A percentile compares a stretch with the other conserved stretches of the same genome.
These are phyloP conservation scores for Potamilus streckersoni DNA, from an alignment of 1,140 invertebrate genomes.

Conservation along the genomic window DNA sequence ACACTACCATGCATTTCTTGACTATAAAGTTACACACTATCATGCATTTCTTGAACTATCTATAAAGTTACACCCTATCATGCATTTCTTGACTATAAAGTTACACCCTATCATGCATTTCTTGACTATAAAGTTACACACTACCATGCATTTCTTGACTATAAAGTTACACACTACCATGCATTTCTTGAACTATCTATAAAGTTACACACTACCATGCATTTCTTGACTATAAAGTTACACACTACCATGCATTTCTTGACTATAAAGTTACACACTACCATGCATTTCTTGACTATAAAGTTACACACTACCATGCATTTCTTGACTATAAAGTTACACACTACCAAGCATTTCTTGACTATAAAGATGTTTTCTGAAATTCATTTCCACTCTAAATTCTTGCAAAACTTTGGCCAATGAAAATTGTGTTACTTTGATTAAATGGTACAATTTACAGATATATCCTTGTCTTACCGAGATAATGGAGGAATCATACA, in stretches of 20 bases:
- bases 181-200: too few species aligned
- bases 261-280: background rate
- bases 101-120: too few species aligned
- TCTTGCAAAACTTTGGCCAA: background rate
- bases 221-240: too few species aligned
- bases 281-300: too few species aligned
- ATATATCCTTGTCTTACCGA: slow-evolving; percentile 26
- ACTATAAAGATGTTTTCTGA: background rate
- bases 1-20: too few species aligned
- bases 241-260: background rate
- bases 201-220: background rate
- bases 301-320: background rate
- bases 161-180: background rate
- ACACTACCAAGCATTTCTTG: background rate
- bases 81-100: too few species aligned
- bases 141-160: too few species aligned
- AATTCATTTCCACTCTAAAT: background rate
- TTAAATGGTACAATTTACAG: background rate
- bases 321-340: too few species aligned
- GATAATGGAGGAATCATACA: slow-evolving; percentile 89
- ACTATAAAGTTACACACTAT: too few species aligned
- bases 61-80: too few species aligned
- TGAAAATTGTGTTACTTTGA: background rate
- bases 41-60: too few species aligned
- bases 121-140: too few species aligned